Evolutionary conservation across 2,113 vertebrate species (phyloP), one percentile per base, ranked within the genome.

Genomic region (Numenius arquata): DNA sequence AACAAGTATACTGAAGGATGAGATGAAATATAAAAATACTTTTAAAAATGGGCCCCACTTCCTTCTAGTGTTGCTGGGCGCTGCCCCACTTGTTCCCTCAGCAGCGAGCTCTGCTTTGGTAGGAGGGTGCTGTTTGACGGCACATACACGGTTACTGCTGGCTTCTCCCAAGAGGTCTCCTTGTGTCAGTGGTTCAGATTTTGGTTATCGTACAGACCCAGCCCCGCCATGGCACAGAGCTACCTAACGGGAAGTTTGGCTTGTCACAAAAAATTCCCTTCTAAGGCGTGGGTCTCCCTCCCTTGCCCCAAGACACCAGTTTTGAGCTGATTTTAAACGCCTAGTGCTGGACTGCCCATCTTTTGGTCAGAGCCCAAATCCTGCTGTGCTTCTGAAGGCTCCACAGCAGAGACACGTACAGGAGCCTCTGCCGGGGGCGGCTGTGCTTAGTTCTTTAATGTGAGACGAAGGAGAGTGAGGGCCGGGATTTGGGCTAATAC

Each of bases 371-470:
- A 80, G 8, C 11, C 22, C 45, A 66, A 48, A 50, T 23, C 50
- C 67, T 55, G 38, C 59, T 55, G 50, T 38, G 40, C 19, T 79
- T 34, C 32, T 13, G 18, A 76, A 71, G 41, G 38, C 29, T 58
- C 9, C 30, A 0, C 18, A 26, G 32, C 15, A n/a, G 16, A 58
- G 58, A 50, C 8, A 27, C 12, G 1, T 4, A 26, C 32, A 62
- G 45, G 29, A 0, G 2, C 2, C 8, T 56, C 55, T 70, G n/a
- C 6, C 5, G 2, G 4, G 23, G 8, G 19, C 2, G 12, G 3
- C 10, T 72, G 38, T 0, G n/a, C 65, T 48, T 29, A 43, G 34
- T 12, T 82, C 40, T 72, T 77, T n/a, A 41, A n/a, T 29, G 71
- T 52, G 26, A 85, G 67, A 68, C 6, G 22, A 48, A 68, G 47